Conservation (phyloP, 2,113 vertebrate species). For the Pelecanoides urinatrix region DNA sequence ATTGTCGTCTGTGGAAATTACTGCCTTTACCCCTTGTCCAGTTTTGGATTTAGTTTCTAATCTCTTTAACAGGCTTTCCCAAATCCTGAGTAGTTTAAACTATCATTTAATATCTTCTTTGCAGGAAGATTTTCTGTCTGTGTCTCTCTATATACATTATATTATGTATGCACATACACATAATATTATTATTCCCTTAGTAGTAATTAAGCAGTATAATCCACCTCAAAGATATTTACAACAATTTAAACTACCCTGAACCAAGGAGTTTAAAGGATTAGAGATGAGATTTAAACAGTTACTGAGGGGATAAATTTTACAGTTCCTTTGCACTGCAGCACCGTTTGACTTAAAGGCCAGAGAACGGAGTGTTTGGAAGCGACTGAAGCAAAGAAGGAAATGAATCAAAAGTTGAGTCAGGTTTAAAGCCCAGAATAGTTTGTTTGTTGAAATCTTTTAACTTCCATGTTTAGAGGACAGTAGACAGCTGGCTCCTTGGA, state of each 20-base stretch:
- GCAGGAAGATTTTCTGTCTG: slow-evolving; percentile 35
- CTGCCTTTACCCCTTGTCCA: slow-evolving; percentile 6
- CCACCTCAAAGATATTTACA: slow-evolving; percentile 55
- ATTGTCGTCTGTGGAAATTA: background rate
- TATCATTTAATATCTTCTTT: slow-evolving; percentile 42
- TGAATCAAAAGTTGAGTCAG: background rate
- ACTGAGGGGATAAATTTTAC: slow-evolving; percentile 30
- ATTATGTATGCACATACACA: slow-evolving; percentile 40
- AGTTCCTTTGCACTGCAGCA: background rate
- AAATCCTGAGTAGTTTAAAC: slow-evolving; percentile 42
- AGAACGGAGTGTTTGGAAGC: background rate
- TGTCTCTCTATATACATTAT: slow-evolving; percentile 13
- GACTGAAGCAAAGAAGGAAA: background rate
- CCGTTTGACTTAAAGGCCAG: background rate
- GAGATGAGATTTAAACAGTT: slow-evolving; percentile 52
- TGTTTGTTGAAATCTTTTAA: background rate
- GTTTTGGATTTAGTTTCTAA: slow-evolving; percentile 46
- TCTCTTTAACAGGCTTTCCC: slow-evolving; percentile 40
- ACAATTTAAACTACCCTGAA: slow-evolving; percentile 55
- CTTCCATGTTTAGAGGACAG: background rate
- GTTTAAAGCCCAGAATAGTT: background rate
- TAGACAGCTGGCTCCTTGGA: background rate
- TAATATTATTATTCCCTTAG: slow-evolving; percentile 56
- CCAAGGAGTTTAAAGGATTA: slow-evolving; percentile 52
- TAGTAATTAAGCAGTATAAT: slow-evolving; percentile 55